A percentile compares a stretch with the other conserved stretches of the same genome.
Evolutionary conservation across 1,140 invertebrate species (phyloP).

Genomic region (Diploscapter pachys): DNA sequence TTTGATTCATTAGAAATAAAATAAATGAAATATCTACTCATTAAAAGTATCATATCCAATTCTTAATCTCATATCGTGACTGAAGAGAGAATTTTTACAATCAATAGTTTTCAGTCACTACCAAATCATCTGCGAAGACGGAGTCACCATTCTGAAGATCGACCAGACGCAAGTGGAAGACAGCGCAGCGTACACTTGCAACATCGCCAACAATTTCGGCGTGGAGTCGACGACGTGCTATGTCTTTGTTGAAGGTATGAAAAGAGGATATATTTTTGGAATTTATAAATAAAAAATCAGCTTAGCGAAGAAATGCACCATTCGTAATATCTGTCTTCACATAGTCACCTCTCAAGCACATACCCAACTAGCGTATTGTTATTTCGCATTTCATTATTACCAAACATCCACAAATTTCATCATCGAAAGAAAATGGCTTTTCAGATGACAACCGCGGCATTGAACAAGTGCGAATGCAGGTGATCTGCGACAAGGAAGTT

Average conservation of each 20-base stretch:
- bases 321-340: too few species aligned
- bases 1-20: too few species aligned
- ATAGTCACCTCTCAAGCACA: too few species aligned
- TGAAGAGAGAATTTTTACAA: too few species aligned
- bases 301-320: too few species aligned
- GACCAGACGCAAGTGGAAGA: slow-evolving; percentile 15
- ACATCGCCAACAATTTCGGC: slow-evolving; percentile 35
- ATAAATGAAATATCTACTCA: too few species aligned
- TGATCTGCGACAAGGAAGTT: slow-evolving; percentile 33
- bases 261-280: slow-evolving; percentile 8
- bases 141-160: slow-evolving; percentile 35
- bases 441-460: slow-evolving; percentile 27
- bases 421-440: background rate
- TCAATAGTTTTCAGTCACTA: slow-evolving; percentile 27
- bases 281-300: background rate
- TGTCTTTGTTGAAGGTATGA: slow-evolving; percentile 32
- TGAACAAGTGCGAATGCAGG: slow-evolving; percentile 23
- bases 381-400: too few species aligned
- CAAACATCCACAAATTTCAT: too few species aligned
- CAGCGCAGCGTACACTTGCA: slow-evolving; percentile 27
- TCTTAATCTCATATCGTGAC: too few species aligned
- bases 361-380: too few species aligned
- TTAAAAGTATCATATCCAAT: too few species aligned
- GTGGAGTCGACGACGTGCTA: slow-evolving; percentile 23
- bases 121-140: slow-evolving; percentile 34